Percentiles rank a stretch among this genome's conserved stretches.
Evolutionary conservation across 2,113 vertebrate genomes (phyloP).

Genomic region (Chaetops frenatus): DNA sequence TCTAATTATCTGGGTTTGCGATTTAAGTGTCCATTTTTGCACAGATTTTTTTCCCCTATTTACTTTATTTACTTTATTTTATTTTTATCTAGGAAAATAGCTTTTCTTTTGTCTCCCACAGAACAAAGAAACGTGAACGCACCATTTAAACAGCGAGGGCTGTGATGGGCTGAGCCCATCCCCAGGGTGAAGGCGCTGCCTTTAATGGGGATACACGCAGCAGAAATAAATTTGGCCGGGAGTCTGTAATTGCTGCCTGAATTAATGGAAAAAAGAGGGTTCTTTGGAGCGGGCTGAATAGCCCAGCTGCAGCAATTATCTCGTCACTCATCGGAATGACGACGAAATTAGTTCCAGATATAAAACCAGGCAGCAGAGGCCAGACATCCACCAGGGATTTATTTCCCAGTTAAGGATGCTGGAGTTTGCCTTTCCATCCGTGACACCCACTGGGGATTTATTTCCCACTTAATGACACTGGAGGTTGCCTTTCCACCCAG

Average conservation of each 20-base stretch:
- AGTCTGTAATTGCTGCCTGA: slow-evolving; percentile 25
- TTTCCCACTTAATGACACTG: neutral
- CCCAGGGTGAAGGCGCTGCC: neutral
- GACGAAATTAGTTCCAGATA: slow-evolving; percentile 53
- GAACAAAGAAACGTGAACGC: slow-evolving; percentile 7
- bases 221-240: slow-evolving; percentile 21
- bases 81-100: neutral
- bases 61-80: neutral
- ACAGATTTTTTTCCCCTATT: neutral
- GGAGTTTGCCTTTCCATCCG: neutral
- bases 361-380: neutral
- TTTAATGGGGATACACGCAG: neutral
- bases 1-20: neutral
- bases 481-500: neutral
- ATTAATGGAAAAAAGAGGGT: neutral
- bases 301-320: slow-evolving; percentile 59
- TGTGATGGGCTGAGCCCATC: neutral
- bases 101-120: slow-evolving; percentile 5
- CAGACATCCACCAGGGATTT: neutral
- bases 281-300: slow-evolving; percentile 14
- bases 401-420: neutral
- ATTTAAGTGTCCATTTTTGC: neutral
- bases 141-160: neutral
- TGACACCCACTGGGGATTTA: neutral
- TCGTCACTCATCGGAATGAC: slow-evolving; percentile 12